Evolutionary conservation across 2,797 vertebrate genomes (phyloP), one percentile per base, ranked within the genome.

Genomic region (Lutjanus campechanus): DNA sequence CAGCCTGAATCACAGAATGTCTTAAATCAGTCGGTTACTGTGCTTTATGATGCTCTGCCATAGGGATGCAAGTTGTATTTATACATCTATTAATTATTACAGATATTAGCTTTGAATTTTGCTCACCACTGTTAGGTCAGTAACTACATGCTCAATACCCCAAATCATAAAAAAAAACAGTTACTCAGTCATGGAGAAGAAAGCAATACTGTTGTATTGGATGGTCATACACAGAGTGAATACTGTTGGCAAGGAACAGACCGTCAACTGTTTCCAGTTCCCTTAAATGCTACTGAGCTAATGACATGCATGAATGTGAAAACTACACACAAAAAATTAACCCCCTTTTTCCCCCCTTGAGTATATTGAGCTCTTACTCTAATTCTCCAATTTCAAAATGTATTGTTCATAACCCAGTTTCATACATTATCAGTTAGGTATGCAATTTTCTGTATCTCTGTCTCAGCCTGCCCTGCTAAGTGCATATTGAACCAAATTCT

Each of bases 351-450:
- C 16, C 1, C 43, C 17, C n/a, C 58, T 47, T 63, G 59, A 68
- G 40, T 63, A 72, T 70, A 41, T 17, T 66, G 40, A 81, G 55
- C 44, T 71, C 40, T 77, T 62, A 55, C 4, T 58, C n/a, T 61
- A 77, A 61, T 70, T 67, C 47, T 36, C 44, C 17, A 17, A 11
- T 76, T 79, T 85, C 12, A 29, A 64, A 73, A 66, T 62, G 36
- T 43, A 47, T 66, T 69, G 22, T 44, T 85, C 17, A 73, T 69
- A 66, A 66, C 36, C 59, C 46, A 55, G 47, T 41, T 83, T 72
- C 53, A 64, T 47, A 44, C 9, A 36, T 87, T 61, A 15, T 47
- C 74, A 69, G 43, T 60, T 56, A 2, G 40, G 12, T 1, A 56
- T 69, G 49, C 11, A 46, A 43, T 53, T 49, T 25, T 61, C 41